phyloP scores from a whole-genome alignment of 2,888 invertebrate genomes.

The Coleophora flavipennella region DNA sequence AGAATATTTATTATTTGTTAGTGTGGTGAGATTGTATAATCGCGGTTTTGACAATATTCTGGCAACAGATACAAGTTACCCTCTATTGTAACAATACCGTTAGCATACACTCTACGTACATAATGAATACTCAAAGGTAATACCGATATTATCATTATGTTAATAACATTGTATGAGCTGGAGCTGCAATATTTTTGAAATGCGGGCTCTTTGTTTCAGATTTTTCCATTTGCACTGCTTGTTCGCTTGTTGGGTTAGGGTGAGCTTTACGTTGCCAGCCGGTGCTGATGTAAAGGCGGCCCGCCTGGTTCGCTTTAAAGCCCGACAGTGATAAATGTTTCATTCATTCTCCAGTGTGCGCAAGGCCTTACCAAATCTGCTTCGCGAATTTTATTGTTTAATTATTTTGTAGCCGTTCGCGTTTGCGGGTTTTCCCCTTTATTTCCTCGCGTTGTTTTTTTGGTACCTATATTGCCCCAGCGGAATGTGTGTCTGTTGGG shows the following conservation, averaged over 20 bases:
- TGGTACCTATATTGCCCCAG: not conserved
- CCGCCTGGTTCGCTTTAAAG: constrained; percentile 33
- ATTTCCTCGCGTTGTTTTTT: not conserved
- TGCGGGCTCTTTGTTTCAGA: not conserved
- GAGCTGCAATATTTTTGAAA: too few species aligned
- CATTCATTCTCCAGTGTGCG: constrained; percentile 51
- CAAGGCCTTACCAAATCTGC: constrained; percentile 37
- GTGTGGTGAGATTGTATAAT: too few species aligned
- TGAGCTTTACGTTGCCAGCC: not conserved
- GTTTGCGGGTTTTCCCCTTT: constrained; percentile 7
- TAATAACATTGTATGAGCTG: not conserved
- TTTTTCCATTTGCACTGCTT: too few species aligned
- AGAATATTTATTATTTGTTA: too few species aligned
- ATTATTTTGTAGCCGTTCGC: constrained; percentile 26
- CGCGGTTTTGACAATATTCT: too few species aligned
- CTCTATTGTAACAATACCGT: too few species aligned
- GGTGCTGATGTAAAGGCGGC: constrained; percentile 34
- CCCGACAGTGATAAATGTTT: constrained; percentile 64
- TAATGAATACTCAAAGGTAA: too few species aligned
- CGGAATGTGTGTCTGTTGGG: not conserved
- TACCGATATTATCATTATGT: not conserved
- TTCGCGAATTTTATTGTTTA: constrained; percentile 40
- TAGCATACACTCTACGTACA: too few species aligned
- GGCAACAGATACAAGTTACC: too few species aligned
- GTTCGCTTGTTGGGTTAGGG: too few species aligned